A percentile compares a stretch with the other conserved stretches of the same genome.
These are phyloP conservation scores for Dryas iulia DNA, from an alignment of 1,140 invertebrate species.

Conservation along the genomic window DNA sequence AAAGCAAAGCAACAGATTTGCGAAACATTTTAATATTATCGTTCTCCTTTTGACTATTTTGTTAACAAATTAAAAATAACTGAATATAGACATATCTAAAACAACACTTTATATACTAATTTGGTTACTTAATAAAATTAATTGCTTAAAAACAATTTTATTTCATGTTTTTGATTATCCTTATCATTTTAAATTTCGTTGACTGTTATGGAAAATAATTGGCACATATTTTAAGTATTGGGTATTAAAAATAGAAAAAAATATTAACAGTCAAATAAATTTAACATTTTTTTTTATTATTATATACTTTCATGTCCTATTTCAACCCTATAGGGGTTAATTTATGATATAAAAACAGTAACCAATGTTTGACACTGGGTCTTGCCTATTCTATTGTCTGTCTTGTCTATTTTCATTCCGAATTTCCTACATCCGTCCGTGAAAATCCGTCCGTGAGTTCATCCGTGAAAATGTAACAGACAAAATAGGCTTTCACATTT, in stretches of 20 bases:
- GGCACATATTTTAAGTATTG: neutral
- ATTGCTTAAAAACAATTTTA: too few relatives aligned
- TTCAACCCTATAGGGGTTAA: too few relatives aligned
- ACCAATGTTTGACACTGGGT: too few relatives aligned
- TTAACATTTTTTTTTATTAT: too few relatives aligned
- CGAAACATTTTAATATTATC: constrained; percentile 1
- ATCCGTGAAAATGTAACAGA: too few relatives aligned
- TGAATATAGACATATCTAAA: neutral
- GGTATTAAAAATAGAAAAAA: neutral
- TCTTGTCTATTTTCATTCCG: too few relatives aligned
- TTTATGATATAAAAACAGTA: too few relatives aligned
- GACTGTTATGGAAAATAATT: neutral
- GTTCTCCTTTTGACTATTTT: neutral
- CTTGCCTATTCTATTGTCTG: too few relatives aligned
- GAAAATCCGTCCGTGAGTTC: too few relatives aligned
- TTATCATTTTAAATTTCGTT: neutral
- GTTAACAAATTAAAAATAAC: neutral
- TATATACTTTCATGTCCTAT: too few relatives aligned
- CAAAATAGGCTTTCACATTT: too few relatives aligned
- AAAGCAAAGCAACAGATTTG: neutral
- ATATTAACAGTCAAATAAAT: neutral
- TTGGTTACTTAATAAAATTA: neutral
- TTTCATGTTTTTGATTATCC: neutral
- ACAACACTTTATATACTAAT: neutral
- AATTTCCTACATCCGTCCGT: too few relatives aligned